Base-by-base conservation (phyloP, 2,888 invertebrate genomes). In the Tribolium freemani region DNA sequence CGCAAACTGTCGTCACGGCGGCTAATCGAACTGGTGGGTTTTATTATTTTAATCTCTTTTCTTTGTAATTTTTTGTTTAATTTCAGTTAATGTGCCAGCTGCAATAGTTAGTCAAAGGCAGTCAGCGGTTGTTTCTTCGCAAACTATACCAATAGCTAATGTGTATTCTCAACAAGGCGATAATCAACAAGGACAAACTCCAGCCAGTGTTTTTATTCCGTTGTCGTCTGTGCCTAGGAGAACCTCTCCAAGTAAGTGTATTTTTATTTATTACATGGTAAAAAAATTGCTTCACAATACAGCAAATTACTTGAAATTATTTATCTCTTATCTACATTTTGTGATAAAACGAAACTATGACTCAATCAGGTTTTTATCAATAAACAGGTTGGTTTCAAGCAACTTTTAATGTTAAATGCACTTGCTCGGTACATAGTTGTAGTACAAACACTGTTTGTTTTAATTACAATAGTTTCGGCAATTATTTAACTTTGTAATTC, bases 71-170 rank as follows among this genome's bases (percentile, higher is more conserved):
- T 48, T 16, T 11, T 16, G 16, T 16, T 16, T 16, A 16, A 16
- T 16, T 11, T 13, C 5, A 66, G 73, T 83, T 54, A 83, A 79
- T 77, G 84, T 86, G 54, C 85, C 86, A 57, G 83, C 85, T 8
- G 82, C 85, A 48, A 80, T 86, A 58, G 84, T 87, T 11, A 81
- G 84, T 54, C 86, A 85, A 76, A 81, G 87, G 70, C 83, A 83
- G 58, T 80, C 82, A 21, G 76, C 81, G 10, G 83, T 84, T 5
- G 83, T 83, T 38, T 80, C 85, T 20, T 78, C 85, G 5, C 86
- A 86, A 78, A 78, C 86, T 50, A 84, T 86, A 75, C 85, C 86
- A 3, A 84, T 87, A 69, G 84, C 85, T 51, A 87, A 86, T 78
- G 86, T 86, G 9, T 86, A 84, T 77, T 82, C 85, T 5, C 78